A percentile compares a stretch with the other conserved stretches of the same genome.
Evolutionary conservation across 2,113 vertebrate genomes (phyloP).

Genomic region (Gavia stellata): DNA sequence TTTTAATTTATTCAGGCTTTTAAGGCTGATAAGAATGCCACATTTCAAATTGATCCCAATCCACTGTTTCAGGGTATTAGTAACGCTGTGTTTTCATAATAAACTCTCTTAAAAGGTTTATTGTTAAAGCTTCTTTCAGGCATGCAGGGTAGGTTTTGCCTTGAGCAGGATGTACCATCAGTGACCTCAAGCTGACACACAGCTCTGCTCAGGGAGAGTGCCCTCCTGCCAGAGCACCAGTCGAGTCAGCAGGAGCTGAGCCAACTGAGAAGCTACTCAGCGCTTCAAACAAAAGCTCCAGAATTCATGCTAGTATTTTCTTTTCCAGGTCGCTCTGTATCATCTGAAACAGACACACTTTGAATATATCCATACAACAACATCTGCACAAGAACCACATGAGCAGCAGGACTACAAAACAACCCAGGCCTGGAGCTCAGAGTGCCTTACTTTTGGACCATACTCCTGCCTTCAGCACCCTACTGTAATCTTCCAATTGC

Average conservation of each 20-base stretch:
- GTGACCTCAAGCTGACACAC: not conserved
- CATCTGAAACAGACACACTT: not conserved
- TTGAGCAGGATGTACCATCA: not conserved
- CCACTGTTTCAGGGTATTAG: slow-evolving; percentile 18
- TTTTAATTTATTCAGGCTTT: slow-evolving; percentile 43
- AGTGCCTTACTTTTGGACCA: not conserved
- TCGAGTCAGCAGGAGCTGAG: not conserved
- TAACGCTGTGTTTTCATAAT: slow-evolving; percentile 11
- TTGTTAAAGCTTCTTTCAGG: slow-evolving; percentile 39
- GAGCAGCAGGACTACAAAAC: not conserved
- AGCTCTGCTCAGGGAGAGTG: not conserved
- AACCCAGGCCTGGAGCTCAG: not conserved
- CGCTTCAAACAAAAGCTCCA: not conserved
- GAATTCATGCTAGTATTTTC: not conserved
- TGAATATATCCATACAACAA: not conserved
- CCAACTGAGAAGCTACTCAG: not conserved
- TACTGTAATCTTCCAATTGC: not conserved
- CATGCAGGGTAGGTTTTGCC: slow-evolving; percentile 16
- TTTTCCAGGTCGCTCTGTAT: not conserved
- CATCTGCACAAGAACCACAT: not conserved
- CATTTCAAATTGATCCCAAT: slow-evolving; percentile 20
- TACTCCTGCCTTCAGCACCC: not conserved
- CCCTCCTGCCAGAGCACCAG: not conserved
- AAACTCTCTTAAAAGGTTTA: slow-evolving; percentile 39
- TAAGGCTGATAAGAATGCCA: not conserved